These are phyloP conservation scores for Holothuria scabra DNA, from an alignment of 53 echinoderm and acorn worm genomes.

Conservation along the genomic window DNA sequence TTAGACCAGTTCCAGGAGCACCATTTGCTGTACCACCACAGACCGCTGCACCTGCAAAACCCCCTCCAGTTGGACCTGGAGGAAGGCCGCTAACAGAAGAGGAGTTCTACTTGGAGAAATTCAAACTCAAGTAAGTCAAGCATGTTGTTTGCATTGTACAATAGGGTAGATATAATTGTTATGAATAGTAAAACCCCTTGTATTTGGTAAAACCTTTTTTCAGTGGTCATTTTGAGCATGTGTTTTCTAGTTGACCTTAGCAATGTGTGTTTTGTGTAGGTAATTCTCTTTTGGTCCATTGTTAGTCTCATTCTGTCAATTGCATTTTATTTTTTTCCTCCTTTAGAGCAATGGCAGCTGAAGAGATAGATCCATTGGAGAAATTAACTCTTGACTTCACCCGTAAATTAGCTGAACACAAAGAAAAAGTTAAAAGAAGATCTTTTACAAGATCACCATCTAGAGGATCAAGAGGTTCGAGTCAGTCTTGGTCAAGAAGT, in stretches of 20 bases:
- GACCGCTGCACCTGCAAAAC: neutral
- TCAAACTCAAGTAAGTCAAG: constrained; percentile 64
- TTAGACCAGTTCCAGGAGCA: constrained; percentile 37
- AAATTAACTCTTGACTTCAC: constrained; percentile 43
- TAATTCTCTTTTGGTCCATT: too few species aligned
- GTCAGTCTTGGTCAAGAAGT: constrained; percentile 66
- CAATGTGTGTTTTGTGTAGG: too few species aligned
- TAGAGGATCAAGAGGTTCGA: constrained; percentile 46
- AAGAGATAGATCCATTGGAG: constrained; percentile 51
- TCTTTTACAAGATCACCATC: constrained; percentile 32
- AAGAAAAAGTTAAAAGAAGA: neutral
- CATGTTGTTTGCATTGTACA: too few species aligned
- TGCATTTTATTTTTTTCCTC: neutral
- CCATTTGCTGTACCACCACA: constrained; percentile 21
- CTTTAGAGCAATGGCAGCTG: constrained; percentile 38
- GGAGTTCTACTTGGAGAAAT: constrained; percentile 75
- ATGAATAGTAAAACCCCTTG: too few species aligned
- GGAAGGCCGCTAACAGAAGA: constrained; percentile 72
- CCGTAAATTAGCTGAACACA: constrained; percentile 52
- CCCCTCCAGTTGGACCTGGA: constrained; percentile 60
- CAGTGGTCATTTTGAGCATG: too few species aligned
- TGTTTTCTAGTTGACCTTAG: too few species aligned
- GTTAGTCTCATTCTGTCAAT: too few species aligned
- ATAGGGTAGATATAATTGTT: too few species aligned
- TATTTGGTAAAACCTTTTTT: too few species aligned